Conservation (phyloP, 64 coral and sea anemone species). For the Porites australiensis region DNA sequence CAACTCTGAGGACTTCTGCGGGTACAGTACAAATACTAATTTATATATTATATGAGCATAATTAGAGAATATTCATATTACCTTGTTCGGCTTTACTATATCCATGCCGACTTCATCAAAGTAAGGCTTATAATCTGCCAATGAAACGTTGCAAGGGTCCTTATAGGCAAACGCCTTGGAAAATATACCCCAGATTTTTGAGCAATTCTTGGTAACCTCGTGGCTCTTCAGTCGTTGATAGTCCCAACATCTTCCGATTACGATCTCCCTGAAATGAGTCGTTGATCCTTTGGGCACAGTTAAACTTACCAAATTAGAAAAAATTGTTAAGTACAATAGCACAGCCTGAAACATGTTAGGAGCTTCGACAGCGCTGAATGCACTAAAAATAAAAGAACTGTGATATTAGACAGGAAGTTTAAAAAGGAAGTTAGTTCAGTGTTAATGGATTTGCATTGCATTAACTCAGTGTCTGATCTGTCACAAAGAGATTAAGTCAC, state of each 20-base stretch:
- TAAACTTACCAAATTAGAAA: background rate
- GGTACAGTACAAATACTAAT: too few relatives aligned
- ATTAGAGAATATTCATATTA: background rate
- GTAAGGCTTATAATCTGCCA: background rate
- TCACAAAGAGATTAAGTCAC: too few relatives aligned
- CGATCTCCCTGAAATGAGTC: conserved; percentile 10
- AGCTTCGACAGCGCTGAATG: background rate
- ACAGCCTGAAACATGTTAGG: background rate
- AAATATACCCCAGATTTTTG: background rate
- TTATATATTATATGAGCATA: too few relatives aligned
- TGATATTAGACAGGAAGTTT: too few relatives aligned
- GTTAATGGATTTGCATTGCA: too few relatives aligned
- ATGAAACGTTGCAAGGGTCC: conserved; percentile 4
- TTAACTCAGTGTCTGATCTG: too few relatives aligned
- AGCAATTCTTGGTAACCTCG: background rate
- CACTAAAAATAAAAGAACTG: too few relatives aligned
- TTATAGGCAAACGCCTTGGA: conserved; percentile 6
- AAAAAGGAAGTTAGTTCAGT: too few relatives aligned
- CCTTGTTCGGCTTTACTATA: conserved; percentile 29
- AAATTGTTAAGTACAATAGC: background rate
- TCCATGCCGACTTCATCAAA: conserved; percentile 52
- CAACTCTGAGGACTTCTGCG: too few relatives aligned
- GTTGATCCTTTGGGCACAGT: background rate
- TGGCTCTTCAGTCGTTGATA: background rate
- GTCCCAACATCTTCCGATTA: conserved; percentile 28